These are phyloP conservation scores for Dipodomys spectabilis DNA, from an alignment of 2,113 vertebrate species.

Conservation along the genomic window DNA sequence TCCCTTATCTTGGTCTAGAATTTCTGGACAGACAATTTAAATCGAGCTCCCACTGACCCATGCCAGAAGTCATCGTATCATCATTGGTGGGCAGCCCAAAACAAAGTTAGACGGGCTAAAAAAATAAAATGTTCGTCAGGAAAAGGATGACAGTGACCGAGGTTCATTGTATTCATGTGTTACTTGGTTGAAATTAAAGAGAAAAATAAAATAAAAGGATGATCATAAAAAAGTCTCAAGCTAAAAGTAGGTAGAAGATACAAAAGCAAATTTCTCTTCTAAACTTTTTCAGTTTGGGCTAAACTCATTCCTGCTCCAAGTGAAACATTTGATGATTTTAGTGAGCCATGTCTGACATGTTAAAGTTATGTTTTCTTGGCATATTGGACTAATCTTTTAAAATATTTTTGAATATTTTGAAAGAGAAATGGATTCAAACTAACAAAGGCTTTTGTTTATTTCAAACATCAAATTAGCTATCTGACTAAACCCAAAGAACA, in stretches of 20 bases:
- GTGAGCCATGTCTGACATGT: background rate
- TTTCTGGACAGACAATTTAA: background rate
- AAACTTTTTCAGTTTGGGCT: conserved; percentile 3
- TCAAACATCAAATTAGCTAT: conserved; percentile 2
- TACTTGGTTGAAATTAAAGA: too few species aligned
- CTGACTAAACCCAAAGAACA: background rate
- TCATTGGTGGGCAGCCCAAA: background rate
- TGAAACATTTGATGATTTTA: conserved; percentile 18
- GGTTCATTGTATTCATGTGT: too few species aligned
- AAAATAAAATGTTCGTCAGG: too few species aligned
- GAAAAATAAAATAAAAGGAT: too few species aligned
- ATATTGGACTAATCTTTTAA: conserved; percentile 28
- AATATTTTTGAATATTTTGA: conserved; percentile 30
- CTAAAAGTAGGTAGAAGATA: background rate
- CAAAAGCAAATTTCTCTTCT: background rate
- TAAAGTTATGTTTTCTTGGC: conserved; percentile 32
- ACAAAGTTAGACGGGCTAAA: background rate
- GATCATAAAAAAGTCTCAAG: background rate
- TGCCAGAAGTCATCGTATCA: background rate
- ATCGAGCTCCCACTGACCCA: background rate
- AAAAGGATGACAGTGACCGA: too few species aligned
- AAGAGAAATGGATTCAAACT: conserved; percentile 37
- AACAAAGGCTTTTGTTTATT: conserved; percentile 21
- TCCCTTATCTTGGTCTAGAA: conserved; percentile 17
- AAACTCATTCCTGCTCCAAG: background rate